phyloP scores from a whole-genome alignment of 2,888 invertebrate species.

The Drosophila peninsularis region DNA sequence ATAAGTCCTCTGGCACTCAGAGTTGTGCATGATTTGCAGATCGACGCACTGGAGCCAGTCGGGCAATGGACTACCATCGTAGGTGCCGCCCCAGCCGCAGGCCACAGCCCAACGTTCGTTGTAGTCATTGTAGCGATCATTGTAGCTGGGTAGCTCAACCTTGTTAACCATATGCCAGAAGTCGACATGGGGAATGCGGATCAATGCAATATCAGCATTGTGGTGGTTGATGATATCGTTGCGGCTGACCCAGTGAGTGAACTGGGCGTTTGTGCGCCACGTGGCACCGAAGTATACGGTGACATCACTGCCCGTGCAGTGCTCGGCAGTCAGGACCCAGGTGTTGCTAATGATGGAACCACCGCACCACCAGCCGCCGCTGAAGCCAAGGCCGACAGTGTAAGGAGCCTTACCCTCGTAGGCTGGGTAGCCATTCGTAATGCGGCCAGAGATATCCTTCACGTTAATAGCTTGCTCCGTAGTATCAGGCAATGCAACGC shows the following conservation, averaged over 20 bases:
- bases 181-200: constrained; percentile 63
- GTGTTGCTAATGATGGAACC: constrained; percentile 72
- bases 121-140: constrained; percentile 51
- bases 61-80: constrained; percentile 53
- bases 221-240: constrained; percentile 56
- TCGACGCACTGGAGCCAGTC: constrained; percentile 80
- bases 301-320: constrained; percentile 69
- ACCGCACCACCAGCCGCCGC: constrained; percentile 71
- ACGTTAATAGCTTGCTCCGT: constrained; percentile 13
- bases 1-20: constrained; percentile 65
- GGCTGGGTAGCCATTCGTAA: constrained; percentile 67
- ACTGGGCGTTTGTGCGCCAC: constrained; percentile 62
- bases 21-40: constrained; percentile 80
- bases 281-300: constrained; percentile 65
- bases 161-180: constrained; percentile 52
- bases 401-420: constrained; percentile 70
- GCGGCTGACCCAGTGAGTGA: constrained; percentile 59
- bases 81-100: constrained; percentile 76
- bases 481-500: constrained; percentile 3
- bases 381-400: constrained; percentile 73
- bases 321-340: constrained; percentile 80
- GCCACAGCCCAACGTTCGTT: constrained; percentile 54
- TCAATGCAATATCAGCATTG: constrained; percentile 59
- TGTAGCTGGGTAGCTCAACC: constrained; percentile 53
- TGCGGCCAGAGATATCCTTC: constrained; percentile 49